Evolutionary conservation across 1,140 invertebrate genomes (phyloP).

Genomic region (Ceratina calcarata): DNA sequence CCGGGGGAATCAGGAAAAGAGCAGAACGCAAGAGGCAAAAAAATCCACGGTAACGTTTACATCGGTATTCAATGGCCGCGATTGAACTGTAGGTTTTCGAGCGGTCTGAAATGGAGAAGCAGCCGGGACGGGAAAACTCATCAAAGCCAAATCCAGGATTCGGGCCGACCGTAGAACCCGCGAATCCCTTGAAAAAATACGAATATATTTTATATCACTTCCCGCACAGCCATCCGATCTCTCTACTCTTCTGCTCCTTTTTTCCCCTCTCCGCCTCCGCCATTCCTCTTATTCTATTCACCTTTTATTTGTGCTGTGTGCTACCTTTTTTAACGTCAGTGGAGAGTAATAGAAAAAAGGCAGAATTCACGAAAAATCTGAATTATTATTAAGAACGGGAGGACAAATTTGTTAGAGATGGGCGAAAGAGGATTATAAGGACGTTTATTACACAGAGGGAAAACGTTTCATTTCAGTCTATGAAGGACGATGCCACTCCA

Average conservation of each 20-base stretch:
- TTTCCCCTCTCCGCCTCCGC: neutral
- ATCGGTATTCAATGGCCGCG: slow-evolving; percentile 73
- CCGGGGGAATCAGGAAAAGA: slow-evolving; percentile 14
- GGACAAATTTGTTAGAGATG: slow-evolving; percentile 1
- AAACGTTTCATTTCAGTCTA: neutral
- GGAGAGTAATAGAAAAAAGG: slow-evolving; percentile 2
- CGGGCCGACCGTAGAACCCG: slow-evolving; percentile 40
- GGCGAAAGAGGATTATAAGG: neutral
- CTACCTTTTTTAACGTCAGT: neutral
- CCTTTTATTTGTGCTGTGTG: neutral
- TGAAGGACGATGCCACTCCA: neutral
- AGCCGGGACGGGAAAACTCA: slow-evolving; percentile 66
- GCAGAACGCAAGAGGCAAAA: slow-evolving; percentile 49
- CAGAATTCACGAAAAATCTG: slow-evolving; percentile 27
- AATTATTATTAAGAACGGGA: neutral
- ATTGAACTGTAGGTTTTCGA: slow-evolving; percentile 70
- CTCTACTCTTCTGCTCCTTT: neutral
- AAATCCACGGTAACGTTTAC: slow-evolving; percentile 67
- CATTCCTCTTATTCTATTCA: neutral
- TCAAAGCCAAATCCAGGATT: slow-evolving; percentile 74
- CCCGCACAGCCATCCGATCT: slow-evolving; percentile 44
- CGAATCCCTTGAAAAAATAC: slow-evolving; percentile 72
- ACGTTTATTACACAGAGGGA: neutral
- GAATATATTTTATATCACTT: slow-evolving; percentile 73
- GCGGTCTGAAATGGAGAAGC: slow-evolving; percentile 47